Base-by-base conservation (phyloP, 2,797 vertebrate species). In the Eulemur rubriventer region DNA sequence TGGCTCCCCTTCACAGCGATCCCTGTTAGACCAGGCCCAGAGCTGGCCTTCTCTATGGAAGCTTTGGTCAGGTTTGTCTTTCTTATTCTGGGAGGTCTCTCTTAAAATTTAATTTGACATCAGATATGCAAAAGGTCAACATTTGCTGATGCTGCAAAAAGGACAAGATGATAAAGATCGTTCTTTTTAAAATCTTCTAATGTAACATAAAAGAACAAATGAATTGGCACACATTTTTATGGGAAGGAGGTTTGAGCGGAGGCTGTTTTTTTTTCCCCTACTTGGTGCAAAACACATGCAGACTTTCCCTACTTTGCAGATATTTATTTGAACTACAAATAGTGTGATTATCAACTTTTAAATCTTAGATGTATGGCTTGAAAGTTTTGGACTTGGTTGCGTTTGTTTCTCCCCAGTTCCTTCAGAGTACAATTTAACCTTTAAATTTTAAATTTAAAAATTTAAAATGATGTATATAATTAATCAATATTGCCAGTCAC, bases 41-140 rank as follows among this genome's bases (percentile, higher is more conserved):
- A 65, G 11, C 22, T 80, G 17, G 6, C 83, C 94, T 24, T 61
- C n/a, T 35, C 2, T 91, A 10, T 48, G 38, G 6, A 91, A n/a
- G 4, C 38, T 70, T 55, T 41, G 55, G 1, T 50, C 61, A 79
- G 7, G 63, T 86, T 94, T 91, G 6, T 2, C 14, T 96, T 24
- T 72, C 28, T 28, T 93, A 13, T 30, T 93, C 24, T 96, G 33
- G 52, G 28, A 9, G 46, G 17, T 61, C 43, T 82, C n/a, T 83
- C 13, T 6, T 94, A 41, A 33, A 48, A 72, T 86, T 93, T 96
- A 76, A 73, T 81, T 93, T 91, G 46, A 52, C 91, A n/a, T 93
- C 4, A 85, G 11, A 70, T 65, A 86, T 89, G n/a, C 24, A 83
- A 75, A 75, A 61, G 20, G 7, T 80, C 59, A 55, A 2, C 52